phyloP scores from a whole-genome alignment of 2,888 invertebrate genomes.

The Troilus luridus region DNA sequence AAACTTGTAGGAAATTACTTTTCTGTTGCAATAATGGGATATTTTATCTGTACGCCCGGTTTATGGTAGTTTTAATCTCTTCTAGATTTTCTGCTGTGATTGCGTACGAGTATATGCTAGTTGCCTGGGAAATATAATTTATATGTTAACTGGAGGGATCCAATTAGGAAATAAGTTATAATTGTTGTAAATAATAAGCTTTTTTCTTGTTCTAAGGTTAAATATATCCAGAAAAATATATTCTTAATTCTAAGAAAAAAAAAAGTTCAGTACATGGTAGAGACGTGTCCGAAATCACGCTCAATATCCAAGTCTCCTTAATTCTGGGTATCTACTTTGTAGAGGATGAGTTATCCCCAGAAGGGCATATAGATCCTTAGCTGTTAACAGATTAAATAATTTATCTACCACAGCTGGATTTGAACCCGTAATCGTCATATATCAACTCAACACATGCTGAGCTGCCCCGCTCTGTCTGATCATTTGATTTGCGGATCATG shows the following conservation, averaged over 20 bases:
- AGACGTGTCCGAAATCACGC: too few species aligned
- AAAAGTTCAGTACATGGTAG: too few species aligned
- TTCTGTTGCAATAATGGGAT: constrained; percentile 18
- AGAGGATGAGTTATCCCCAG: too few species aligned
- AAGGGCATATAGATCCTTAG: too few species aligned
- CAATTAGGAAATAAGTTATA: not conserved
- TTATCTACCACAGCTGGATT: too few species aligned
- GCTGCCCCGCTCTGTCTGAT: too few species aligned
- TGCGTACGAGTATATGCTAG: not conserved
- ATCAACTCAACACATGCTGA: too few species aligned
- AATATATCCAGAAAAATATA: not conserved
- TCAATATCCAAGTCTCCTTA: too few species aligned
- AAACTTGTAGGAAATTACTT: constrained; percentile 40
- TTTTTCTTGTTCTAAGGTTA: not conserved
- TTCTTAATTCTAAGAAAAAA: not conserved
- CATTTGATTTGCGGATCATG: too few species aligned
- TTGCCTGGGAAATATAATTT: not conserved
- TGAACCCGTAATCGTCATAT: too few species aligned
- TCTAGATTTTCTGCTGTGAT: not conserved
- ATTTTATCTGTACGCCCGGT: not conserved
- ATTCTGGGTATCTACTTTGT: too few species aligned
- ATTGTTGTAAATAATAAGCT: not conserved
- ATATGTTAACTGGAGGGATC: not conserved
- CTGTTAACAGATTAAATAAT: too few species aligned
- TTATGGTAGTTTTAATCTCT: constrained; percentile 31